Evolutionary conservation across 2,797 vertebrate species (phyloP), one percentile per base, ranked within the genome.

Genomic region (Microctenopoma steveboyesi): DNA sequence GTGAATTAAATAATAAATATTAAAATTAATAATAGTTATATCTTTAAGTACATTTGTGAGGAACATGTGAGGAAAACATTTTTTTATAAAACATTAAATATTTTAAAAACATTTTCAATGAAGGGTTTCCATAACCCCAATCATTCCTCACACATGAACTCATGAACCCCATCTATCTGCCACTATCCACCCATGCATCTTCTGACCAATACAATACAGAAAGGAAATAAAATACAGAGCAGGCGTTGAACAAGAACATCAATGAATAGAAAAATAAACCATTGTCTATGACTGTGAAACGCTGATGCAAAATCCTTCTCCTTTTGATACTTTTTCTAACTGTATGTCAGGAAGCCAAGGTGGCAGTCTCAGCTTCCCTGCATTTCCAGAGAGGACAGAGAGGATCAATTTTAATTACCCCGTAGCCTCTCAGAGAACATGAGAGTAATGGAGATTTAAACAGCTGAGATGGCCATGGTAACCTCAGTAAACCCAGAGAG

Each of bases 401-500:
- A 78, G n/a, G 81, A 91, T 92, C 88, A 82, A 89, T 91, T 90
- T 89, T 86, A 90, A 91, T 92, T 89, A 87, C 71, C 72, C 51
- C 4, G 67, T 25, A 66, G 65, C 53, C 47, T 69, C 68, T 81
- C 65, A 74, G 73, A 85, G 74, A 86, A 70, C 64, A 68, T 33
- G 72, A 76, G 70, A 78, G 69, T 84, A 88, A 91, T 85, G 71
- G 68, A n/a, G 65, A 89, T 90, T 87, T 86, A 81, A 91, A 84
- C 67, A 79, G 84, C 69, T 69, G 52, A 69, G 52, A 54, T 64
- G 60, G 65, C 81, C 70, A 30, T 64, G 53, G 37, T 80, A 66
- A 83, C 86, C 81, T 83, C 69, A 71, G 74, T 82, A 47, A 77
- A 65, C 49, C 62, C 65, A 16, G 7, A 51, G 62, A 84, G 40